Base-by-base conservation (phyloP, 2,797 vertebrate species). In the Chromis chromis region DNA sequence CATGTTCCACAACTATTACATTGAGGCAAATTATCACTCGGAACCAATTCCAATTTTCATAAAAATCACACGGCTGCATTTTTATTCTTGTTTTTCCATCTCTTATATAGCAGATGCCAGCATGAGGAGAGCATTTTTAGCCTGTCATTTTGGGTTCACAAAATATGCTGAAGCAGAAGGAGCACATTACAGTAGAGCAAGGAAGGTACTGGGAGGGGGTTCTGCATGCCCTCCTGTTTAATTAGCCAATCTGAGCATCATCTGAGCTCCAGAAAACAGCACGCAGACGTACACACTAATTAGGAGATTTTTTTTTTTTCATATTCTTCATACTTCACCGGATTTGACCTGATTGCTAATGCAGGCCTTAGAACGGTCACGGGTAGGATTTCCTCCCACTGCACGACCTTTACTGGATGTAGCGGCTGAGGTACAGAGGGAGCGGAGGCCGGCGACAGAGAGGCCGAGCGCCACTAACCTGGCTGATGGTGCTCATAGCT, bases 401-500 rank as follows among this genome's bases (percentile, higher is more conserved):
- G 76, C 86, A 85, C 64, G 42, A 65, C 81, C 73, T 79, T 25
- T 63, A 52, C 60, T 77, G 55, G 67, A 83, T 60, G 67, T 78
- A 62, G 55, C 22, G 44, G 36, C 22, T 33, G 62, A 70, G 63
- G 78, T 61, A 79, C 58, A 67, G 48, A 11, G 61, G 74, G 70
- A 25, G 28, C 55, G 58, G n/a, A 27, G 76, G 62, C 65, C 44
- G 75, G 66, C 19, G 42, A 62, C 61, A 78, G 52, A 59, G 72
- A 72, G 68, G 72, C 44, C 46, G 75, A 68, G 75, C 59, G 80
- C 76, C 79, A 91, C 96, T 90, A 88, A 99, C 97, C 97, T 99
- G 97, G 89, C 98, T 99, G 92, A 99, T 99, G 93, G 98, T 98
- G 93, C 98, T 99, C 98, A 99, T 99, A 89, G 98, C 98, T 87